phyloP scores from a whole-genome alignment of 92 coral and sea anemone species.

The Porites rus region DNA sequence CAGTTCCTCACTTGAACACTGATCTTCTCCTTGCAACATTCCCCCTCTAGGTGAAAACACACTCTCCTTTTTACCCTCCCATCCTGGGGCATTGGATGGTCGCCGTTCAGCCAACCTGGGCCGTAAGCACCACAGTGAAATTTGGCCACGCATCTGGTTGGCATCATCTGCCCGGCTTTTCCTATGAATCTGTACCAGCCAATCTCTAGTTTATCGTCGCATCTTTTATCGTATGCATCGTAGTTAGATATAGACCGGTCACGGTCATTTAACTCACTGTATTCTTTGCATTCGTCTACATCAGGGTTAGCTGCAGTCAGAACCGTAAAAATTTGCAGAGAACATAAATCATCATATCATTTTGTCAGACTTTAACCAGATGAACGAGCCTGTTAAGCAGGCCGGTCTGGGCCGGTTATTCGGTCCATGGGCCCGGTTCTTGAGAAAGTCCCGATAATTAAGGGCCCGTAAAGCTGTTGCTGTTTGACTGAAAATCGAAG shows the following conservation, averaged over 20 bases:
- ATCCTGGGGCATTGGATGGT: conserved; percentile 53
- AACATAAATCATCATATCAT: too few species aligned
- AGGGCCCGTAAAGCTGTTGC: too few species aligned
- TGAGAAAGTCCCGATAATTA: too few species aligned
- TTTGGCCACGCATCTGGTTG: conserved; percentile 41
- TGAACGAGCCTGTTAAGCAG: too few species aligned
- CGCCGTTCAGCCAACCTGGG: conserved; percentile 67
- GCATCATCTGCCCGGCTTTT: conserved; percentile 61
- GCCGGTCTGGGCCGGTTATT: too few species aligned
- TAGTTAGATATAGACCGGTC: conserved; percentile 33
- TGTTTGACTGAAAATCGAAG: too few species aligned
- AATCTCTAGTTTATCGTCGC: conserved; percentile 38
- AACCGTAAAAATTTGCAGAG: too few species aligned
- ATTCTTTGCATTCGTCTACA: conserved; percentile 52
- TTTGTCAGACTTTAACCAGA: too few species aligned
- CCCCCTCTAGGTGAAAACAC: conserved; percentile 55
- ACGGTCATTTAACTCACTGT: conserved; percentile 24
- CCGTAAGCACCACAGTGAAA: conserved; percentile 43
- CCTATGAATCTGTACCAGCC: conserved; percentile 65
- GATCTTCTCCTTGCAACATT: conserved; percentile 46
- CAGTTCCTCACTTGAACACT: conserved; percentile 57
- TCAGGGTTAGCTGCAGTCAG: conserved; percentile 7
- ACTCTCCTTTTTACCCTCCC: conserved; percentile 46
- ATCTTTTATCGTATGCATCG: background rate
- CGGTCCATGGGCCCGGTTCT: too few species aligned